These are phyloP conservation scores for Spodoptera exigua DNA, from an alignment of 2,888 invertebrate genomes.

Conservation along the genomic window DNA sequence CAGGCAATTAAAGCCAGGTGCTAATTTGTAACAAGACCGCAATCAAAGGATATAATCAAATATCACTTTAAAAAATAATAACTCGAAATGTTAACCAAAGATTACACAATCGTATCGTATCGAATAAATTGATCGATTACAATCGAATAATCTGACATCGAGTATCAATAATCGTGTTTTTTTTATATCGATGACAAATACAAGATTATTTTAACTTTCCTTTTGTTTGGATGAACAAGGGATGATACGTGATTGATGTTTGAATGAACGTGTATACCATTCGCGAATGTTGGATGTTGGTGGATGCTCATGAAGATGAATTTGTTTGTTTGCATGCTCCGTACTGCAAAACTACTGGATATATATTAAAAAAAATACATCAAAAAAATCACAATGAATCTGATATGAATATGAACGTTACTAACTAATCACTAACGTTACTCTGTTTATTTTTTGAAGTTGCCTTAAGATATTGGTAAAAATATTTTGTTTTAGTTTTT, in stretches of 20 bases:
- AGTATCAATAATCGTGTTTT: constrained; percentile 50
- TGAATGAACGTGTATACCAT: constrained; percentile 45
- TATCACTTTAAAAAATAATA: constrained; percentile 20
- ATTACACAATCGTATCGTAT: constrained; percentile 38
- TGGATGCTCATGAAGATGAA: too few species aligned
- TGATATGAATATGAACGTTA: too few species aligned
- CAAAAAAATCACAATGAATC: too few species aligned
- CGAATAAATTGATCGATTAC: constrained; percentile 52
- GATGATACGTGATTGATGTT: constrained; percentile 60
- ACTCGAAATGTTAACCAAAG: constrained; percentile 39
- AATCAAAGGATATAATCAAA: constrained; percentile 32
- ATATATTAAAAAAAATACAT: too few species aligned
- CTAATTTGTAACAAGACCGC: constrained; percentile 15
- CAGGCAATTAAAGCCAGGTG: constrained; percentile 30
- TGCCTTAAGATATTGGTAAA: too few species aligned
- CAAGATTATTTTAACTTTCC: constrained; percentile 54
- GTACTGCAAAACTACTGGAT: too few species aligned
- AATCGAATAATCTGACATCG: constrained; percentile 40
- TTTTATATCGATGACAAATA: constrained; percentile 54
- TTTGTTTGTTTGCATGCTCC: too few species aligned
- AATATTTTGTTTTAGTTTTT: too few species aligned
- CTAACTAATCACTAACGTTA: too few species aligned
- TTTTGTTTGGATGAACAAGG: constrained; percentile 47
- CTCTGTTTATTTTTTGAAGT: too few species aligned
- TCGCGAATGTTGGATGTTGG: too few species aligned